phyloP scores from a whole-genome alignment of 2,797 vertebrate species.

The Cynodonichthys magdalenae region DNA sequence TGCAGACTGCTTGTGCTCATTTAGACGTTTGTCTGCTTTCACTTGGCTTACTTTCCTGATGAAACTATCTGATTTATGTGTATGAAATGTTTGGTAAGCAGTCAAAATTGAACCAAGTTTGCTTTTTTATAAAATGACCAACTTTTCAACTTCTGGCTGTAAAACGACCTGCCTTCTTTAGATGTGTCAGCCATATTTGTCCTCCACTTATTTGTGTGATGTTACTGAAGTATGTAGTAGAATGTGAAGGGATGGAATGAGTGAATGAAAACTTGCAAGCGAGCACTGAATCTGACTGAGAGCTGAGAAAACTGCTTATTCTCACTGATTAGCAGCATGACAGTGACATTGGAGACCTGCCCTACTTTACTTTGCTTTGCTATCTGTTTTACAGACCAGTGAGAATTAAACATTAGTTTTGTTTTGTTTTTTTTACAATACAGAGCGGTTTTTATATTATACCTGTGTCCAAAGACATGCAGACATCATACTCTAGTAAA shows the following conservation, averaged over 20 bases:
- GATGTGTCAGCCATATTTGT: no score
- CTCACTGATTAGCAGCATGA: not conserved
- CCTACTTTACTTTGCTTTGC: constrained; percentile 1
- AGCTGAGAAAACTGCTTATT: not conserved
- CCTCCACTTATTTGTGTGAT: no score
- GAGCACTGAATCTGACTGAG: not conserved
- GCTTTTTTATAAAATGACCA: no score
- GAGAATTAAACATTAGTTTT: not conserved
- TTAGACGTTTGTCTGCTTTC: no score
- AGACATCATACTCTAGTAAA: not conserved
- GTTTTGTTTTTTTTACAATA: not conserved
- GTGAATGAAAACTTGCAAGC: not conserved
- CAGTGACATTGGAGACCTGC: not conserved
- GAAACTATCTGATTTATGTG: no score
- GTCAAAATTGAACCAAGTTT: no score
- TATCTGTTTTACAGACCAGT: not conserved
- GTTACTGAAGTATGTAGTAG: not conserved
- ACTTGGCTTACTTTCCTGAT: no score
- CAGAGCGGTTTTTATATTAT: not conserved
- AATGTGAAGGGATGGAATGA: not conserved
- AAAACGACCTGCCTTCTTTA: no score
- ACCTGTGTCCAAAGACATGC: not conserved
- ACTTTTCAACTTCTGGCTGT: no score
- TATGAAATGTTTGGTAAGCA: no score
- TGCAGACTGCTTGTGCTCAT: no score